Base-by-base conservation (phyloP, 2,113 vertebrate genomes). In the Halcyon malimbica region DNA sequence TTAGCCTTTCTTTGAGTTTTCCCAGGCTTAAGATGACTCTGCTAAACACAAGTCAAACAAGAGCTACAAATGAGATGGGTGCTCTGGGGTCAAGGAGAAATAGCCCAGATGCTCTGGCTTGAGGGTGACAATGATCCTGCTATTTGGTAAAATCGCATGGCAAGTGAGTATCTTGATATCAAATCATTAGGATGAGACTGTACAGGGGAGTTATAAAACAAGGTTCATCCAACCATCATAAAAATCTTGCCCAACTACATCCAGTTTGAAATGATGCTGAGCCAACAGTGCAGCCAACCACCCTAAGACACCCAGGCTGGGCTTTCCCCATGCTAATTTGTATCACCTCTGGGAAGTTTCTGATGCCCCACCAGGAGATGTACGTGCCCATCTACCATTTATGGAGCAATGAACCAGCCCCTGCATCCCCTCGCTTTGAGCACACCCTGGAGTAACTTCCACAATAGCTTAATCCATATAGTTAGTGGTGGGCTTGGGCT, bases 391-490 rank as follows among this genome's bases (percentile, higher is more conserved):
- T 7, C 8, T 70, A 28, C 35, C 9, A 1, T 23, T 63, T 5
- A 2, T 0, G 7, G 46, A 46, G 31, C 71, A 88, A 63, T 37
- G 37, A 57, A 53, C 1, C 78, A 62, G 21, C 33, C 48, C 17
- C 44, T 73, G 44, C 59, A 42, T 6, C 12, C 28, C 46, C 39
- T 82, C 1, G 0, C 7, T 60, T 7, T 17, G 8, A 19, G 64
- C 41, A 37, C 37, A 35, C 15, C 0, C n/a, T 9, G 17, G 9
- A 37, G 26, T 1, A 26, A 37, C 39, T 70, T 77, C 63, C 65
- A 11, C 31, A 15, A 3, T 0, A 19, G 1, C 19, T 78, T 33
- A 3, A 41, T 9, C 51, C 21, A 6, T 5, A 2, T 5, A 9
- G 16, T 15, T 42, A 60, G 54, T 74, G 4, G 3, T 9, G 41